These are phyloP conservation scores for Caenorhabditis zanzibari DNA, from an alignment of 2,888 invertebrate genomes.

Conservation along the genomic window DNA sequence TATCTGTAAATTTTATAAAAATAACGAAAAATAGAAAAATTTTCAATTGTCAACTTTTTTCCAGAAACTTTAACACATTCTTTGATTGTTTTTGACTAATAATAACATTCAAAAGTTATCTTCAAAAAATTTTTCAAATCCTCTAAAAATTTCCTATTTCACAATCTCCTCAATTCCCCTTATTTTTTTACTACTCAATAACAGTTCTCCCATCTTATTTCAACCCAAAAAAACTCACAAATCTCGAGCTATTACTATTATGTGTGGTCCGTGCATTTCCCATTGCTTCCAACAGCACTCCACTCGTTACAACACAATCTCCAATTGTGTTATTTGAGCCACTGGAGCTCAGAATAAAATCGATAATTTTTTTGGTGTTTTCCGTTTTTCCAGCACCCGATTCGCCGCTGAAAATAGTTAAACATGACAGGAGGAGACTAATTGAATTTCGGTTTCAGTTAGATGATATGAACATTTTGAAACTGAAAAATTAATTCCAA, in stretches of 20 bases:
- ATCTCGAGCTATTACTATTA: constrained; percentile 81
- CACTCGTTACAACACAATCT: constrained; percentile 67
- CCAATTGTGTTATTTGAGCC: constrained; percentile 60
- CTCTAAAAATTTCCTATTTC: no score
- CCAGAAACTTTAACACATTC: no score
- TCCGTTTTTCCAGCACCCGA: constrained; percentile 87
- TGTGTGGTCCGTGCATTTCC: constrained; percentile 82
- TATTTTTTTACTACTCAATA: no score
- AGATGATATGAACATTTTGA: not conserved
- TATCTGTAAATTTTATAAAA: no score
- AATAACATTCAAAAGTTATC: no score
- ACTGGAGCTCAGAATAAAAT: constrained; percentile 83
- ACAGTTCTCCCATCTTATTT: no score
- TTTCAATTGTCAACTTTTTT: no score
- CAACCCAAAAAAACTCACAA: constrained; percentile 68
- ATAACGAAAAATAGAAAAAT: no score
- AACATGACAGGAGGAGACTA: not conserved
- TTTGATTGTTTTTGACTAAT: no score
- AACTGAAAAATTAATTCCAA: no score
- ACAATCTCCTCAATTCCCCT: no score
- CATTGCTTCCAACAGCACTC: constrained; percentile 80
- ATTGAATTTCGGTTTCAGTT: not conserved
- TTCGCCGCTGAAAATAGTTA: constrained; percentile 85
- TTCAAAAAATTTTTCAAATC: no score
- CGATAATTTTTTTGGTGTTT: constrained; percentile 85